Evolutionary conservation across 2,888 invertebrate species (phyloP), one percentile per base, ranked within the genome.

Genomic region (Habrosyne pyritoides): DNA sequence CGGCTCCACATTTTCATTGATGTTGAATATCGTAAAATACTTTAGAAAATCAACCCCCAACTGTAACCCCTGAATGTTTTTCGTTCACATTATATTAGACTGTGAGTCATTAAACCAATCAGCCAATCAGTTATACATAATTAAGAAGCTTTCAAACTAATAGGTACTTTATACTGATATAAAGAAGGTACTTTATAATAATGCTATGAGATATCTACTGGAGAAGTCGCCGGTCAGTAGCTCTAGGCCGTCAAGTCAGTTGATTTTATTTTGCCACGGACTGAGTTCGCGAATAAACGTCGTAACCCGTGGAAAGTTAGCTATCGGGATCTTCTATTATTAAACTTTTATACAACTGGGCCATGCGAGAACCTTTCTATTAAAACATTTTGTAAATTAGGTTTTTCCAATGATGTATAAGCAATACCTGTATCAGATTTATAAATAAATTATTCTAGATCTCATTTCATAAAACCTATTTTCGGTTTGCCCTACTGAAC

Each of bases 291-390:
- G 71, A 75, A 75, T 73, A 68, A 65, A 79, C 77, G 72, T 78
- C 75, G 75, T 80, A 81, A 78, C 69, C 64, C 65, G 63, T 64
- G 64, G 67, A 85, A 87, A 78, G 87, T 86, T 69, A 73, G 71
- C 81, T 81, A 86, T 85, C 79, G 79, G 74, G 78, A 77, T 83
- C 79, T 80, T 76, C 79, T 77, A 84, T 83, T 86, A 86, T 84
- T 81, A 81, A 89, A 89, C 78, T 89, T 89, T 81, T 79, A 81
- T 80, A 75, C 77, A 78, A 80, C 75, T 77, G 72, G 74, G 76
- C 77, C 75, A 76, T 66, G 64, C 72, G 71, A 72, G 69, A 69
- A 69, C 71, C 64, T 66, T 71, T 67, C 79, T 78, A 77, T 75
- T 71, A 74, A 77, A 76, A 71, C 66, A 64, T 72, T 72, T 67